These are phyloP conservation scores for Sarcophaga rosellei DNA, from an alignment of 2,888 invertebrate species.

Conservation along the genomic window DNA sequence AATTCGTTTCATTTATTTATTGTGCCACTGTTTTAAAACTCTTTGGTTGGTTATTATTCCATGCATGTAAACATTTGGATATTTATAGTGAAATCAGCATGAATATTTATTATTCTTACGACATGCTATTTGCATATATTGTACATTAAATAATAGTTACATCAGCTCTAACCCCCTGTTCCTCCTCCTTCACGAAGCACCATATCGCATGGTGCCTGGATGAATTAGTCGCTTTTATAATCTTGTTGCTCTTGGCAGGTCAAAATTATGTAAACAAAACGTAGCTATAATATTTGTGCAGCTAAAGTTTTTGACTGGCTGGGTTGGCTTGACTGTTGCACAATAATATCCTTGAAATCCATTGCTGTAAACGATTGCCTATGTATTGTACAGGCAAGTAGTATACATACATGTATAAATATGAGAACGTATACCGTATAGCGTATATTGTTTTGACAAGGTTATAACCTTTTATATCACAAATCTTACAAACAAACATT, in stretches of 20 bases:
- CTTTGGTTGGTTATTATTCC: background rate
- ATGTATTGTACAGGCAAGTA: background rate
- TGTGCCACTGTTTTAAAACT: no score
- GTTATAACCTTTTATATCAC: conserved; percentile 59
- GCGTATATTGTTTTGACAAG: conserved; percentile 47
- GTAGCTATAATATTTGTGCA: conserved; percentile 19
- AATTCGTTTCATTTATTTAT: no score
- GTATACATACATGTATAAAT: background rate
- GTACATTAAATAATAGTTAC: background rate
- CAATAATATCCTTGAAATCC: conserved; percentile 59
- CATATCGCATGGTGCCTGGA: background rate
- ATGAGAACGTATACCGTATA: background rate
- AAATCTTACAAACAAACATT: conserved; percentile 32
- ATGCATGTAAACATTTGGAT: background rate
- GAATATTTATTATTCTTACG: conserved; percentile 23
- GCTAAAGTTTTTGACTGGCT: conserved; percentile 1
- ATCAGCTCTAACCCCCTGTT: background rate
- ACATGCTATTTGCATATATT: conserved; percentile 21
- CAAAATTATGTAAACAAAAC: conserved; percentile 29
- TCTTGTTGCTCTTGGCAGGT: conserved; percentile 30
- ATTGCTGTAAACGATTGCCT: conserved; percentile 27
- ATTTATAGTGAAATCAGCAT: conserved; percentile 18
- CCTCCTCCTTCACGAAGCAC: background rate
- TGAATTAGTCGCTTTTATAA: background rate
- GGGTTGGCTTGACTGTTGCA: conserved; percentile 56